Conservation (phyloP, 2,888 invertebrate species). For the Sinohyriopsis cumingii region DNA sequence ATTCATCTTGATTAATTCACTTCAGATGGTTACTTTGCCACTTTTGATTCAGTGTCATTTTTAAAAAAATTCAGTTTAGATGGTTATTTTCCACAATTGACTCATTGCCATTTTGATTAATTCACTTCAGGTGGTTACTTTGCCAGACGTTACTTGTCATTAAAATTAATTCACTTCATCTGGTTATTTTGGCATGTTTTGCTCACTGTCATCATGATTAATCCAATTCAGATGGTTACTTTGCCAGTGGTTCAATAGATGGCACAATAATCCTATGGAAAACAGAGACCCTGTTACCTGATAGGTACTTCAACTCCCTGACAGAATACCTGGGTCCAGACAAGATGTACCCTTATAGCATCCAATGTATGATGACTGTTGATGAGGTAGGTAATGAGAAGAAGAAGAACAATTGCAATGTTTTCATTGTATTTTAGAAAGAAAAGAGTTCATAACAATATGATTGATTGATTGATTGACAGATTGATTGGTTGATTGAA, state of each 20-base stretch:
- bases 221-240: conserved; percentile 45
- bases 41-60: neutral
- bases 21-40: neutral
- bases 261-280: conserved; percentile 65
- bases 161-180: neutral
- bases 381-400: conserved; percentile 44
- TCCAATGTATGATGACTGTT: conserved; percentile 60
- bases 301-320: conserved; percentile 52
- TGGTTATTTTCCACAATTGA: neutral
- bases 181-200: neutral
- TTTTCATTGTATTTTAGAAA: too few species aligned
- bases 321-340: conserved; percentile 55
- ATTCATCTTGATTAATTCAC: too few species aligned
- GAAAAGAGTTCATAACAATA: too few species aligned
- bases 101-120: neutral
- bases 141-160: neutral
- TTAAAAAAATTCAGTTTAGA: neutral
- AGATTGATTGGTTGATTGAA: too few species aligned
- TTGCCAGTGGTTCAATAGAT: conserved; percentile 67
- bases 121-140: neutral
- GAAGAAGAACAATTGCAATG: too few species aligned
- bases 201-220: neutral
- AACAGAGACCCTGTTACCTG: conserved; percentile 51
- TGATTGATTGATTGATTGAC: too few species aligned
- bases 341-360: conserved; percentile 61